Base-by-base conservation (phyloP, 1,140 invertebrate species). In the Copidosoma floridanum region DNA sequence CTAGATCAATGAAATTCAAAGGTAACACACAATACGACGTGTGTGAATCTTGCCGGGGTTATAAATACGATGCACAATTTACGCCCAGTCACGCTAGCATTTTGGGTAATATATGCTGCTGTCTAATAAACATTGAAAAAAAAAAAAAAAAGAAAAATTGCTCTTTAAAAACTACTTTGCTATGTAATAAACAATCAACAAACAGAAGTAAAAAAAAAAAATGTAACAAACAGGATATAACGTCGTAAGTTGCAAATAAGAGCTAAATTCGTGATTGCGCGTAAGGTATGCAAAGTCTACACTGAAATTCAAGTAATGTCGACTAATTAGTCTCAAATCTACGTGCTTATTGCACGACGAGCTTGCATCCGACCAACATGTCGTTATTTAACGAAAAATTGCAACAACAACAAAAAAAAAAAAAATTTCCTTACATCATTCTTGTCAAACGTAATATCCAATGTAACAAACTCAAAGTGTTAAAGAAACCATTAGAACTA, bases 261-360 rank as follows among this genome's bases (percentile, higher is more conserved):
- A 43, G n/a, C n/a, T n/a, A 43, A 43, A 43, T 21, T 20, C 40
- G 26, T 47, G 24, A 47, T 27, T 47, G n/a, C 26, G 26, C 46
- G 26, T 47, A 47, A 47, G 12, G 8, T 27, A 47, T 47, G 44
- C 44, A 47, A 14, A 26, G n/a, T n/a, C 26, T 47, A 47, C 46
- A 26, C 6, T 47, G 10, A 21, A n/a, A n/a, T 43, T 21, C 10
- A 47, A 47, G n/a, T 26, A 47, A 47, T 47, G 10, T 11, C 53
- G 18, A 35, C n/a, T 61, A 55, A 35, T 26, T 55, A 29, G n/a
- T 44, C n/a, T n/a, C 43, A 38, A 21, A 47, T 24, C 29, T 27
- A 57, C 50, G 55, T 60, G 27, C 27, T 47, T 57, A 48, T 35
- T 51, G 56, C 61, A 63, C 20, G 23, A 32, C 21, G 37, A 40